phyloP scores from a whole-genome alignment of 2,113 vertebrate species.

The Heterochromis multidens region DNA sequence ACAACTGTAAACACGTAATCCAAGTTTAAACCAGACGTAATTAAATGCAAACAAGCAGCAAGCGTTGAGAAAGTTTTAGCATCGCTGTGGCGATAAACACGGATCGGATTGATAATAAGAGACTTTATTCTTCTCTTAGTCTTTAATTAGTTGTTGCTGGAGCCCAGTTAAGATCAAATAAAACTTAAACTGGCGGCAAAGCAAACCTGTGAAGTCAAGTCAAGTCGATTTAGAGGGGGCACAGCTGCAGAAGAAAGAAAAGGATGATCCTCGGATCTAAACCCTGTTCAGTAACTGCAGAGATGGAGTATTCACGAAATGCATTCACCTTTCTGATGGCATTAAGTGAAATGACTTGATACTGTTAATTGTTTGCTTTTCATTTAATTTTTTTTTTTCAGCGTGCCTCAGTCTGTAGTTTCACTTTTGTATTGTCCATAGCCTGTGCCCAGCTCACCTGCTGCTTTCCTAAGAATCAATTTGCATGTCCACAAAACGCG shows the following conservation, averaged over 20 bases:
- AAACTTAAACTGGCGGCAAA: background rate
- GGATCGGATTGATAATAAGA: background rate
- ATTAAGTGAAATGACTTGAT: background rate
- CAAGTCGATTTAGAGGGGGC: too few relatives aligned
- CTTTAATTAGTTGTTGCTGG: background rate
- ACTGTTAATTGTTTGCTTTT: background rate
- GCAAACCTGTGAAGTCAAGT: too few relatives aligned
- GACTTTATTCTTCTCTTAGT: background rate
- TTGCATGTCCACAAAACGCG: background rate
- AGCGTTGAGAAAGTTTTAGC: background rate
- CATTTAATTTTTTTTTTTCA: background rate
- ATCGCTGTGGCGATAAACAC: background rate
- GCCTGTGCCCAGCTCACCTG: background rate
- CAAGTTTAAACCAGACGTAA: background rate
- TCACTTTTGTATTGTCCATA: background rate
- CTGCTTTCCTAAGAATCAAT: accelerated
- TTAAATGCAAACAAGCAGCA: background rate
- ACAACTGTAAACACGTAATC: background rate
- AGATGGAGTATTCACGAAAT: background rate
- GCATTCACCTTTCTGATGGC: background rate
- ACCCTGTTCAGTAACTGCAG: background rate
- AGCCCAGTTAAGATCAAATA: background rate
- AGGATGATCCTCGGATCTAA: background rate
- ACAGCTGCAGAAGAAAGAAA: background rate
- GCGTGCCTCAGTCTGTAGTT: background rate